Percentiles rank a stretch among this genome's conserved stretches.
Evolutionary conservation across 2,888 invertebrate species (phyloP).

Genomic region (Mamestra brassicae): DNA sequence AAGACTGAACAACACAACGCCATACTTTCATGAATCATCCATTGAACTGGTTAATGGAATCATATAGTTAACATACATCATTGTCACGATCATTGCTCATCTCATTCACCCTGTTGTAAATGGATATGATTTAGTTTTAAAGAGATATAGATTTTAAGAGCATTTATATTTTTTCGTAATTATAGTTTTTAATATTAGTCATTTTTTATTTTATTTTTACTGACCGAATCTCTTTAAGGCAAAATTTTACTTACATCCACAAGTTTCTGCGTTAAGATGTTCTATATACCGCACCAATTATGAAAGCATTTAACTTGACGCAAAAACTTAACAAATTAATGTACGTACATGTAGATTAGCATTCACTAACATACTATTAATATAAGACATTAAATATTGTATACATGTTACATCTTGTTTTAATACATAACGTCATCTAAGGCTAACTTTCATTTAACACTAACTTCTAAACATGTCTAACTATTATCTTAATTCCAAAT

Average conservation of each 20-base stretch:
- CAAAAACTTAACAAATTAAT: conserved; percentile 73
- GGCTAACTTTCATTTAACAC: conserved; percentile 67
- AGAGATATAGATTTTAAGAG: conserved; percentile 74
- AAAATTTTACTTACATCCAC: conserved; percentile 63
- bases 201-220: conserved; percentile 26
- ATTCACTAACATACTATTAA: conserved; percentile 76
- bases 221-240: conserved; percentile 77
- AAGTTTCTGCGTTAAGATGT: conserved; percentile 70
- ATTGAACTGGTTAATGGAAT: conserved; percentile 89
- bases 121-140: conserved; percentile 77
- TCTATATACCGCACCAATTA: conserved; percentile 53
- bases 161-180: conserved; percentile 67
- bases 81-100: conserved; percentile 74
- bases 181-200: conserved; percentile 41
- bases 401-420: conserved; percentile 81
- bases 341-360: conserved; percentile 75
- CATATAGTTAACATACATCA: conserved; percentile 81
- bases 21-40: conserved; percentile 85
- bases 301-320: conserved; percentile 64
- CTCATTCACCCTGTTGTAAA: conserved; percentile 78
- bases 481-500: conserved; percentile 78
- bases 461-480: conserved; percentile 67
- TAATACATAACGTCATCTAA: conserved; percentile 73
- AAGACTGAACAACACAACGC: conserved; percentile 80
- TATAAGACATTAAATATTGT: conserved; percentile 79